phyloP scores from a whole-genome alignment of 2,113 vertebrate genomes.

The Nothobranchius furzeri region DNA sequence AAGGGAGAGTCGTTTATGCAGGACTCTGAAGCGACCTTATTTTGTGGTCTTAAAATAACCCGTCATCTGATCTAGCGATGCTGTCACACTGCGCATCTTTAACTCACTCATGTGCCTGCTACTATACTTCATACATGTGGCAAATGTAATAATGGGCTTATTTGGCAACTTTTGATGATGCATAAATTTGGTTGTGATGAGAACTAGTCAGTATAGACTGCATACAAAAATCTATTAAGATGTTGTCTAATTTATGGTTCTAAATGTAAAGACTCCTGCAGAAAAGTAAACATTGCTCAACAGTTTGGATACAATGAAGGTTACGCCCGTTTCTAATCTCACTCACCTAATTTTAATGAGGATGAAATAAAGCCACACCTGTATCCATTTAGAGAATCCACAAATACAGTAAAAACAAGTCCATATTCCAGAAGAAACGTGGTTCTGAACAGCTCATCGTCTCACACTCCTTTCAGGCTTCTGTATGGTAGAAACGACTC shows the following conservation, averaged over 20 bases:
- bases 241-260: background rate
- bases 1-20: constrained; percentile 5
- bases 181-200: background rate
- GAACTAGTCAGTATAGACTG: too few species aligned
- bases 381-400: constrained; percentile 51
- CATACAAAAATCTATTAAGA: background rate
- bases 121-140: constrained; percentile 1
- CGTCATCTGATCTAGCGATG: constrained; percentile 64
- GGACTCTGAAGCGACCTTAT: constrained; percentile 62
- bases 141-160: background rate
- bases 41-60: constrained; percentile 73
- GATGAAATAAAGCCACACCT: constrained; percentile 15
- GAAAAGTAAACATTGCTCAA: background rate
- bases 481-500: constrained; percentile 41
- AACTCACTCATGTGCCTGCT: constrained; percentile 13
- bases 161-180: constrained; percentile 1
- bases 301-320: background rate
- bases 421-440: constrained; percentile 12
- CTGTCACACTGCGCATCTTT: constrained; percentile 43
- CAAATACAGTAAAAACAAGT: constrained; percentile 7
- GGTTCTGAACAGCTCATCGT: constrained; percentile 12
- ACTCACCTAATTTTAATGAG: constrained; percentile 57
- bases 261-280: background rate
- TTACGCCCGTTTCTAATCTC: background rate
- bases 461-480: constrained; percentile 34